Percentiles rank a stretch among this genome's conserved stretches.
Conservation (phyloP, 2,797 vertebrate species). For the Myripristis murdjan region DNA sequence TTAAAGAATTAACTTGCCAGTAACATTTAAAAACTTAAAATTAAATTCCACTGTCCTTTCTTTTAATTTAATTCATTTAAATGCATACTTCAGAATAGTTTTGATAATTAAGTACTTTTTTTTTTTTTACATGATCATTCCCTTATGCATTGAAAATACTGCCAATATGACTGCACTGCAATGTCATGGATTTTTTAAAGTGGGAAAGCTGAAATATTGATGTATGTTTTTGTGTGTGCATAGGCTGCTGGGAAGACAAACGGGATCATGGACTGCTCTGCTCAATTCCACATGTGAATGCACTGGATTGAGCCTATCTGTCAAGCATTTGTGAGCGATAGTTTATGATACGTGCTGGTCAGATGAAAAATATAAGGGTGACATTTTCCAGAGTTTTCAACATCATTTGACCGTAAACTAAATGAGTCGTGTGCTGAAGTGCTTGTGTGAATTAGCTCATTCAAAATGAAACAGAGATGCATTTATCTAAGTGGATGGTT, state of each 20-base stretch:
- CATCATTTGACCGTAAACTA: conserved; percentile 77
- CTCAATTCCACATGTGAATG: conserved; percentile 45
- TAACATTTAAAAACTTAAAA: conserved; percentile 4
- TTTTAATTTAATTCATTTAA: background rate
- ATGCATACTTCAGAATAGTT: background rate
- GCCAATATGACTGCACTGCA: no score
- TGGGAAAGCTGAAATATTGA: background rate
- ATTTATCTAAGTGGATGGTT: conserved; percentile 81
- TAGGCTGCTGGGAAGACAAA: background rate
- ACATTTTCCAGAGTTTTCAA: conserved; percentile 82
- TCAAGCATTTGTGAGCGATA: conserved; percentile 50
- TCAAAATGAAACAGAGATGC: conserved; percentile 85
- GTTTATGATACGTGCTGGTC: conserved; percentile 78
- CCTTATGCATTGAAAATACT: background rate
- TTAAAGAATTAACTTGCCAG: background rate
- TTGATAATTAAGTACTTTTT: background rate
- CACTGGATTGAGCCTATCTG: conserved; percentile 64
- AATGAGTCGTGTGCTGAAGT: conserved; percentile 73
- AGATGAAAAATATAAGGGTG: conserved; percentile 79
- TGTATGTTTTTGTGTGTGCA: background rate
- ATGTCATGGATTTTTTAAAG: background rate
- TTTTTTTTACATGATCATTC: background rate
- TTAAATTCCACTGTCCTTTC: background rate
- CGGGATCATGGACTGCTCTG: conserved; percentile 11
- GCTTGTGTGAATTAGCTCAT: conserved; percentile 86